These are phyloP conservation scores for Luperina nickerlii DNA, from an alignment of 2,888 invertebrate genomes.

Conservation along the genomic window DNA sequence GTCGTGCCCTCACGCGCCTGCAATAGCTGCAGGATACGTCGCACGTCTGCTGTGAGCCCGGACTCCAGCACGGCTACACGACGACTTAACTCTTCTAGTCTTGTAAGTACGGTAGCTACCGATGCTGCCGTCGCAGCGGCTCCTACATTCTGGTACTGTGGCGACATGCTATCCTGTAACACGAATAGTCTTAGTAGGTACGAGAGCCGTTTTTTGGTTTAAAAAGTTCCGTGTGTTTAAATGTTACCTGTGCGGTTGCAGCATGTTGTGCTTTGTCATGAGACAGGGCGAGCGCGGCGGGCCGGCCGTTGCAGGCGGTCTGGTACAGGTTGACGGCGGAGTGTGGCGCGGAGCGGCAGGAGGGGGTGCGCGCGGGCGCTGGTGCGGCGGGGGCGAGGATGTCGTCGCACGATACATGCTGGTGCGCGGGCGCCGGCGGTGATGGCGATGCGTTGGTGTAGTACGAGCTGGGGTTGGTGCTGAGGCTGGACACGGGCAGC, in stretches of 20 bases:
- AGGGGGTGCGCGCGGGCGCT: constrained; percentile 80
- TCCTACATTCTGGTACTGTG: constrained; percentile 88
- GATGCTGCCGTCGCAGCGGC: constrained; percentile 81
- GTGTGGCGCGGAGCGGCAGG: constrained; percentile 87
- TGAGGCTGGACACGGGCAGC: constrained; percentile 89
- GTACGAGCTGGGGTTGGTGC: constrained; percentile 90
- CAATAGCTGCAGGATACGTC: constrained; percentile 92
- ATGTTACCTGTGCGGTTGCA: constrained; percentile 73
- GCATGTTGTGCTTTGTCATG: constrained; percentile 80
- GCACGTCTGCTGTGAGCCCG: constrained; percentile 93
- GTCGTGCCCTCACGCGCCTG: constrained; percentile 85
- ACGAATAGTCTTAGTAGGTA: constrained; percentile 5
- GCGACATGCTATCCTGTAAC: constrained; percentile 84
- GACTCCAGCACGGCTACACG: constrained; percentile 93
- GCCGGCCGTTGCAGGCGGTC: constrained; percentile 77
- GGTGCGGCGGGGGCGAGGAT: constrained; percentile 83
- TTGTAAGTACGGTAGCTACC: constrained; percentile 90
- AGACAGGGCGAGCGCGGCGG: constrained; percentile 80
- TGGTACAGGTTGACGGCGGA: constrained; percentile 87
- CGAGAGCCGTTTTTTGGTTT: background rate
- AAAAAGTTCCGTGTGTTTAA: background rate
- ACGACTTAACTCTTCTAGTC: constrained; percentile 93
- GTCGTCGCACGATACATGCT: constrained; percentile 87
- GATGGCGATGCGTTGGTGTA: constrained; percentile 91
- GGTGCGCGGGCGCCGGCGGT: constrained; percentile 87